Base-by-base conservation (phyloP, 2,113 vertebrate species). In the Phasianus colchicus region DNA sequence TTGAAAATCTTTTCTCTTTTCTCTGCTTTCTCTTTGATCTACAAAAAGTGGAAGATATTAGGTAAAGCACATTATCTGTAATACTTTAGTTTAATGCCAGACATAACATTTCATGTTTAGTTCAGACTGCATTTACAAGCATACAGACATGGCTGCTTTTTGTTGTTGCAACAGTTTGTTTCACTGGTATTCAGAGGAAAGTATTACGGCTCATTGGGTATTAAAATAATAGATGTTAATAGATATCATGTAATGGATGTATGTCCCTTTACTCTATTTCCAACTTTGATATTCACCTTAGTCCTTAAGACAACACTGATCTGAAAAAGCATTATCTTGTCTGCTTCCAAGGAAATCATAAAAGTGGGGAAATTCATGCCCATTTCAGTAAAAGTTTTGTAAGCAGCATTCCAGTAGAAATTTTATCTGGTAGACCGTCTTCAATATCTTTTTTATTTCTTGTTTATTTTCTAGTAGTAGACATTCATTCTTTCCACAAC, bases 101-200 rank as follows among this genome's bases (percentile, higher is more conserved):
- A 48, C 40, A 76, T 77, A 84, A 66, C 81, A 40, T 92, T 95
- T 94, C 84, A 71, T n/a, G 74, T n/a, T 92, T 94, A 89, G 48
- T 48, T 92, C 58, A n/a, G 27, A 82, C 85, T 73, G 48, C 88
- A 64, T 75, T 88, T 67, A 90, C 22, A 80, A 47, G 20, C 47
- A 11, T 21, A 47, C 20, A 83, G 80, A 57, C 57, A n/a, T 57
- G 84, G 48, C 52, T 83, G 14, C 38, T 92, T 38, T 92, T 83
- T 78, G 38, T 42, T 4, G 1, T 86, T 90, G 18, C 48, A 88
- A 29, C 86, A 8, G 82, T 92, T 90, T 82, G 22, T 48, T 52
- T 61, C n/a, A 50, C n/a, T 84, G 22, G 40, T 72, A 52, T 16
- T 13, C 8, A 73, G 34, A 78, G 40, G 13, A 81, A 32, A 6